phyloP scores from a whole-genome alignment of 2,888 invertebrate genomes.

The Leptarthrus brevirostris region DNA sequence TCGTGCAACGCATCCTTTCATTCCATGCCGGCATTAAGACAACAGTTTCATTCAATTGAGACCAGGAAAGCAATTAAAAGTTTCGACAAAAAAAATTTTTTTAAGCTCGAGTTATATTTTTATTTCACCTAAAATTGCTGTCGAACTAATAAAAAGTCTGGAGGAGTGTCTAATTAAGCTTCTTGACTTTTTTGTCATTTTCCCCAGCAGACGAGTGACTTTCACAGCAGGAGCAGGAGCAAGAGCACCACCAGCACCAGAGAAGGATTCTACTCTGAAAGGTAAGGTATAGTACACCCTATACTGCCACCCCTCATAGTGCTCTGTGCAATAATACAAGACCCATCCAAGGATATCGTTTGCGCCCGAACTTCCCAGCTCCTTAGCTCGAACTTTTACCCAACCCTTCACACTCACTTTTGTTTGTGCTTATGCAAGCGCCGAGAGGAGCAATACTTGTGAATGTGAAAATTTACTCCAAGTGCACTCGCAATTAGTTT shows the following conservation, averaged over 20 bases:
- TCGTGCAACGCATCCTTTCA: neutral
- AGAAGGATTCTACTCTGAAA: neutral
- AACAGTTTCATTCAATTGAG: conserved; percentile 44
- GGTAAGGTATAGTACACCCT: neutral
- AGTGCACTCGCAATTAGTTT: conserved; percentile 48
- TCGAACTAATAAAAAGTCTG: conserved; percentile 47
- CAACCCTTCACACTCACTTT: neutral
- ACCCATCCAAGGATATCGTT: neutral
- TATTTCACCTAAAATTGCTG: conserved; percentile 45
- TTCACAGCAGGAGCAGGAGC: conserved; percentile 1
- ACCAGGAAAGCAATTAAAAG: conserved; percentile 41
- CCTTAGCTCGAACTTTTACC: neutral
- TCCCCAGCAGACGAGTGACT: neutral
- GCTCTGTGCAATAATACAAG: neutral
- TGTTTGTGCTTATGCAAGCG: conserved; percentile 16
- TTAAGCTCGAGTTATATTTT: conserved; percentile 46
- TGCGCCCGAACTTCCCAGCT: neutral
- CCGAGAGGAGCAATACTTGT: conserved; percentile 16
- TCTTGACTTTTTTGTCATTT: conserved; percentile 45
- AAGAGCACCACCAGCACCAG: no score
- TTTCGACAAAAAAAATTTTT: conserved; percentile 12
- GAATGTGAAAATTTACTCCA: conserved; percentile 32
- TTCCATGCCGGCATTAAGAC: neutral
- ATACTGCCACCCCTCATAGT: neutral
- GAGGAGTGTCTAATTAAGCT: conserved; percentile 41